Evolutionary conservation across 2,797 vertebrate genomes (phyloP).

Genomic region (Nannoperca obscura): DNA sequence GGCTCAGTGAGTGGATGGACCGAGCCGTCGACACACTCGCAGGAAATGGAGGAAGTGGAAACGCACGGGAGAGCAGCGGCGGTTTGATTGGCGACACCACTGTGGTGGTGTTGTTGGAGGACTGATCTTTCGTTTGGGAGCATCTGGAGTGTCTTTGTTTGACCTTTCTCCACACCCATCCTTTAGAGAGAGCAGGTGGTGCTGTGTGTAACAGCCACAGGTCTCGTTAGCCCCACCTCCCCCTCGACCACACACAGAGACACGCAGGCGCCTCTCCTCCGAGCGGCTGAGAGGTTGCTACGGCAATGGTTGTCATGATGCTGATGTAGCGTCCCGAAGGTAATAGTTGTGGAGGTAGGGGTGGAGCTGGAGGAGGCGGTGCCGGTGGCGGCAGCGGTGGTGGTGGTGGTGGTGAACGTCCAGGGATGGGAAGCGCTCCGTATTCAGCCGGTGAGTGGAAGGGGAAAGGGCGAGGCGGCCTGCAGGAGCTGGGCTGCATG

Average conservation of each 20-base stretch:
- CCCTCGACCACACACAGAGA: constrained; percentile 46
- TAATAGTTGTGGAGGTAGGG: constrained; percentile 74
- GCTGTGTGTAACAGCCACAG: constrained; percentile 49
- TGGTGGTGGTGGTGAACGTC: constrained; percentile 42
- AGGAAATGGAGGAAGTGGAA: constrained; percentile 75
- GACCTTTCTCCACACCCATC: constrained; percentile 21
- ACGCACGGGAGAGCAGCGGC: constrained; percentile 24
- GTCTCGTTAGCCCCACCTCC: constrained; percentile 58
- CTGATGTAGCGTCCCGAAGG: constrained; percentile 72
- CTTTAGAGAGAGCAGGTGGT: constrained; percentile 47
- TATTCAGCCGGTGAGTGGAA: constrained; percentile 85
- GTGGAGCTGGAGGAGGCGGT: constrained; percentile 70
- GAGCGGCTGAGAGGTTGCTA: constrained; percentile 80
- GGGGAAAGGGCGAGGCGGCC: constrained; percentile 83
- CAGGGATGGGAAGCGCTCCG: constrained; percentile 86
- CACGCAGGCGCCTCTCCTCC: constrained; percentile 71
- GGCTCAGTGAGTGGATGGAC: constrained; percentile 52
- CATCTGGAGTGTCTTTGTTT: constrained; percentile 34
- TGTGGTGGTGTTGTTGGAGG: constrained; percentile 16
- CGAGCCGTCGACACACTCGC: constrained; percentile 40
- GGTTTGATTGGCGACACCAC: constrained; percentile 44
- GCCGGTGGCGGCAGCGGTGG: constrained; percentile 8
- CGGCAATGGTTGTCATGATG: constrained; percentile 70
- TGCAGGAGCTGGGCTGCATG: constrained; percentile 88
- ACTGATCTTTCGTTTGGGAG: constrained; percentile 40